Conservation (phyloP, 2,113 vertebrate genomes). For the Eurystomus gularis region DNA sequence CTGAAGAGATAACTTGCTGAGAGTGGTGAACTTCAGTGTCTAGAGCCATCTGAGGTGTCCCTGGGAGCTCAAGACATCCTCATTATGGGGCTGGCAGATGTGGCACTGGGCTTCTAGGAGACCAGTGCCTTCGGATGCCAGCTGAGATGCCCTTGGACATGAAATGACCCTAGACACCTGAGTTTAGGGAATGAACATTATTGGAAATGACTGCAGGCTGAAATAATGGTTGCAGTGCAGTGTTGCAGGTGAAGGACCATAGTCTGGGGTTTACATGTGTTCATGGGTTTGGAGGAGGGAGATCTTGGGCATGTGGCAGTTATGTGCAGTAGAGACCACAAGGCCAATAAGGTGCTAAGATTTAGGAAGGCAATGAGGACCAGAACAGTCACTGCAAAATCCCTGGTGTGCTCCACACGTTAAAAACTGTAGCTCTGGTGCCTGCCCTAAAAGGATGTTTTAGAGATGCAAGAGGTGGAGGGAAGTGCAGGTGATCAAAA, state of each 20-base stretch:
- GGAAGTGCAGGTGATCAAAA: not conserved
- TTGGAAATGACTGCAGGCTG: not conserved
- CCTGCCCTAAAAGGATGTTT: not conserved
- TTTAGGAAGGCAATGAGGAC: not conserved
- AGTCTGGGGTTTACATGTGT: not conserved
- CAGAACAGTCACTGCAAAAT: not conserved
- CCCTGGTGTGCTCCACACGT: not conserved
- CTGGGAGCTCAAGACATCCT: not conserved
- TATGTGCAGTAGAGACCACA: not conserved
- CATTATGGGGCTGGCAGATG: not conserved
- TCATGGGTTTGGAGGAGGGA: not conserved
- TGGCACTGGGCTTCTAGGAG: not conserved
- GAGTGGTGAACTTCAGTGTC: fast-evolving
- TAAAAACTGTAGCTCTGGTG: not conserved
- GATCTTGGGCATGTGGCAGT: not conserved
- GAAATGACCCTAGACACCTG: not conserved
- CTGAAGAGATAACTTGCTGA: not conserved
- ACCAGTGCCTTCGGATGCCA: not conserved
- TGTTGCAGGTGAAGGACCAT: not conserved
- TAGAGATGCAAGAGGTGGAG: not conserved
- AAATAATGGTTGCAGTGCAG: not conserved
- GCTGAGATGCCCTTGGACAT: not conserved
- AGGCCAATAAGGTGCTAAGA: not conserved
- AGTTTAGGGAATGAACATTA: not conserved
- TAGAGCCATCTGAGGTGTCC: not conserved